A percentile compares a stretch with the other conserved stretches of the same genome.
phyloP scores from a whole-genome alignment of 2,797 vertebrate genomes.

The Vireo griseus region DNA sequence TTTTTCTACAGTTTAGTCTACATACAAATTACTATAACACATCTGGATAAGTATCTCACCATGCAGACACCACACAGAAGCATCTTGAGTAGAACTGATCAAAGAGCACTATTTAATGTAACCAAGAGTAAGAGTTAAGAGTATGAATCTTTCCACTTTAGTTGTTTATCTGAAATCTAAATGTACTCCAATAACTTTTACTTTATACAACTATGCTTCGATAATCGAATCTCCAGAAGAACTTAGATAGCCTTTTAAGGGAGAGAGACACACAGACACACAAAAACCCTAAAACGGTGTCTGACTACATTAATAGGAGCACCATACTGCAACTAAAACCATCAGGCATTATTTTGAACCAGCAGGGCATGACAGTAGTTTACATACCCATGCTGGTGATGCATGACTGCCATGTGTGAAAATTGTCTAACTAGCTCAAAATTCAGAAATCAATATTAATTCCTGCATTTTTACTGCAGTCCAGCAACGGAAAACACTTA shows the following conservation, averaged over 20 bases:
- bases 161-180: not conserved
- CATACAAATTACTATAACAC: not conserved
- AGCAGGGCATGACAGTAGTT: not conserved
- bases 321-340: not conserved
- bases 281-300: not conserved
- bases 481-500: not conserved
- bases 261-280: not conserved
- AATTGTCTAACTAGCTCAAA: not conserved
- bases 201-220: not conserved
- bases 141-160: not conserved
- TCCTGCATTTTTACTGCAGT: not conserved
- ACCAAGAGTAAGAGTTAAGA: not conserved
- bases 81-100: not conserved
- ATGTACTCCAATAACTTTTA: not conserved
- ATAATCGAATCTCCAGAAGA: not conserved
- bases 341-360: not conserved
- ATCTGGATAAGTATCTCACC: not conserved
- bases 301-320: not conserved
- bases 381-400: not conserved
- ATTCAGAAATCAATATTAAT: not conserved
- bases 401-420: not conserved
- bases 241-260: not conserved
- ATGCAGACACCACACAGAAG: not conserved
- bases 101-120: not conserved
- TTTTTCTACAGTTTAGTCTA: not conserved